A percentile compares a stretch with the other conserved stretches of the same genome.
Evolutionary conservation across 2,888 invertebrate genomes (phyloP).

Genomic region (Euzophera pinguis): DNA sequence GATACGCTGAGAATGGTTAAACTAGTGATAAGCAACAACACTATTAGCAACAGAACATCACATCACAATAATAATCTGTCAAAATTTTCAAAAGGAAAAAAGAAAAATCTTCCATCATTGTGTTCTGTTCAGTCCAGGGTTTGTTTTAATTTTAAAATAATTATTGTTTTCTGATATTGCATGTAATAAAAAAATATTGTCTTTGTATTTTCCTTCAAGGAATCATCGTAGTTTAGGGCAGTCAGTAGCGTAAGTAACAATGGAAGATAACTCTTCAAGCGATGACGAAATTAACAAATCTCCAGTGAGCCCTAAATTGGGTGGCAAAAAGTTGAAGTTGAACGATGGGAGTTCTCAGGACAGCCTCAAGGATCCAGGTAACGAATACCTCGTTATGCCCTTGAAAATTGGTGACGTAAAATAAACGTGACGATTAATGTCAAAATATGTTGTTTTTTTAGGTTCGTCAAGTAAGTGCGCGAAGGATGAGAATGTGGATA

Average conservation of each 20-base stretch:
- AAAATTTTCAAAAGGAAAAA: background rate
- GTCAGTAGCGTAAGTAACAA: constrained; percentile 38
- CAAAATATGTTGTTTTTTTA: constrained; percentile 43
- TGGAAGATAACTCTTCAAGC: constrained; percentile 67
- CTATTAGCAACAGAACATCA: no score
- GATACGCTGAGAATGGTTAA: no score
- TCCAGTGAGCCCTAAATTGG: constrained; percentile 46
- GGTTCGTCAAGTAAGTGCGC: constrained; percentile 37
- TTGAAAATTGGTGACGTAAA: constrained; percentile 38
- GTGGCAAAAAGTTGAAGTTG: constrained; percentile 67
- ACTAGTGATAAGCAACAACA: no score
- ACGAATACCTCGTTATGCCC: constrained; percentile 11
- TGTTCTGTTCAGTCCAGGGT: background rate
- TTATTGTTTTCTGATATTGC: background rate
- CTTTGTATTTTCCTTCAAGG: constrained; percentile 20
- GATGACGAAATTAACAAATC: constrained; percentile 65
- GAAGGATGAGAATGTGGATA: constrained; percentile 65
- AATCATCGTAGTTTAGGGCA: constrained; percentile 19
- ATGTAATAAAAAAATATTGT: constrained; percentile 11
- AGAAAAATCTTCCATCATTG: background rate
- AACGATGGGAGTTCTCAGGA: constrained; percentile 73
- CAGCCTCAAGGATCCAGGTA: constrained; percentile 58
- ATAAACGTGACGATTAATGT: constrained; percentile 25
- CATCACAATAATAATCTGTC: background rate
- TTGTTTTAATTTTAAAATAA: background rate